A percentile compares a stretch with the other conserved stretches of the same genome.
These are phyloP conservation scores for Phylloscopus collybita DNA, from an alignment of 2,797 vertebrate species.

Conservation along the genomic window DNA sequence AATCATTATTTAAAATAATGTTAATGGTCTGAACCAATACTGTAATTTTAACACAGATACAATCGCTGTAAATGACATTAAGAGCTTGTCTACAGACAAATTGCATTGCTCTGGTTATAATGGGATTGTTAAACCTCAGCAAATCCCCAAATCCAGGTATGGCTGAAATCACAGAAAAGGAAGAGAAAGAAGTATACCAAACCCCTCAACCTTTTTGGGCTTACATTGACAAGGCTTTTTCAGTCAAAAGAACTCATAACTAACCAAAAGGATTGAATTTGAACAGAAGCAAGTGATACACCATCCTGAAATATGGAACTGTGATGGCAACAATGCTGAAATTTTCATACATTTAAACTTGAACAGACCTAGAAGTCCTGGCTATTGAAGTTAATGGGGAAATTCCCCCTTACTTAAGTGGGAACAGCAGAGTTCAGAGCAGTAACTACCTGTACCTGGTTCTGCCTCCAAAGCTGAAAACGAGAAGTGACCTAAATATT, in stretches of 20 bases:
- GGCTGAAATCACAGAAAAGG: neutral
- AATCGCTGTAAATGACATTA: conserved; percentile 51
- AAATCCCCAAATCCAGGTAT: neutral
- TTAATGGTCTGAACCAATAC: neutral
- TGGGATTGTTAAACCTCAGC: conserved; percentile 11
- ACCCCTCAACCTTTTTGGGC: neutral
- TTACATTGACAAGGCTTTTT: neutral
- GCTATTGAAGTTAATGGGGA: neutral
- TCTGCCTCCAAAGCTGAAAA: neutral
- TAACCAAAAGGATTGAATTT: neutral
- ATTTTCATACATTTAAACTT: neutral
- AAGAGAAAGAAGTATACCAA: neutral
- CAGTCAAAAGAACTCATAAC: neutral
- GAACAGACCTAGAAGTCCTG: neutral
- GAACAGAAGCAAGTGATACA: neutral
- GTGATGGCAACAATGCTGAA: neutral
- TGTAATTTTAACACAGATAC: conserved; percentile 13
- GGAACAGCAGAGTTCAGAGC: neutral
- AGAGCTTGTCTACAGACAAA: conserved; percentile 52
- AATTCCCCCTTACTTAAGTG: neutral
- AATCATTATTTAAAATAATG: conserved; percentile 16
- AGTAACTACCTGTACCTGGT: neutral
- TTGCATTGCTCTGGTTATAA: conserved; percentile 42
- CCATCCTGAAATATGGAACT: neutral
- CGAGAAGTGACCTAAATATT: conserved; percentile 53